Conservation (phyloP, 1,140 invertebrate species). For the Drosophila navojoa region DNA sequence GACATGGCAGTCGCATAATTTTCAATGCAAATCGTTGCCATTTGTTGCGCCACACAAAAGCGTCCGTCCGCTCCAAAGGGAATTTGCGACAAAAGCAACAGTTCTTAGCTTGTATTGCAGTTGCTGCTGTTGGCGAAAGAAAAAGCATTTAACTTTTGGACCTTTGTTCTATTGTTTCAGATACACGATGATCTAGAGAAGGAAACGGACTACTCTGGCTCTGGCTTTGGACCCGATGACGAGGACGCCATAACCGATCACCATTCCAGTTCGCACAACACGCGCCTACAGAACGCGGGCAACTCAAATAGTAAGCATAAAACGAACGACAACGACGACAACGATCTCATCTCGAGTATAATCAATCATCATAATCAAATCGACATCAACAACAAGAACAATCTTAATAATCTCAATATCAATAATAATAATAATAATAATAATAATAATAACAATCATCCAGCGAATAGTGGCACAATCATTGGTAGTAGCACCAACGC, state of each 20-base stretch:
- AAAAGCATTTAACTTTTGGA: background rate
- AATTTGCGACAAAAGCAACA: background rate
- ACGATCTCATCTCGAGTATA: constrained; percentile 75
- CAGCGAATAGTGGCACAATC: constrained; percentile 83
- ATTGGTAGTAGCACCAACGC: constrained; percentile 81
- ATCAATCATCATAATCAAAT: constrained; percentile 72
- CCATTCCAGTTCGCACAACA: constrained; percentile 66
- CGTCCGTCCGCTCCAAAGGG: background rate
- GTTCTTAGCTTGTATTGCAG: background rate
- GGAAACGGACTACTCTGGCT: constrained; percentile 89
- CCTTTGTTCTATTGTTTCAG: constrained; percentile 57
- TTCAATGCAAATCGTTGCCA: constrained; percentile 67
- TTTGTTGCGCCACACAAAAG: constrained; percentile 64
- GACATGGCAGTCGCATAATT: constrained; percentile 69
- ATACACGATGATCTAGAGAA: constrained; percentile 85
- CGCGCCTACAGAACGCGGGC: constrained; percentile 55
- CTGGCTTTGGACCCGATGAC: constrained; percentile 88
- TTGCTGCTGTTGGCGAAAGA: background rate
- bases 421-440: constrained; percentile 58
- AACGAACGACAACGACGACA: constrained; percentile 78
- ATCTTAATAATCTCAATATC: constrained; percentile 51
- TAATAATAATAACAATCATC: constrained; percentile 61
- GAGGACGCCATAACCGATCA: constrained; percentile 85
- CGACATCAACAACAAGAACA: constrained; percentile 73
- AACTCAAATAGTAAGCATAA: constrained; percentile 80